Conservation (phyloP, 2,113 vertebrate genomes). For the Riparia riparia region DNA sequence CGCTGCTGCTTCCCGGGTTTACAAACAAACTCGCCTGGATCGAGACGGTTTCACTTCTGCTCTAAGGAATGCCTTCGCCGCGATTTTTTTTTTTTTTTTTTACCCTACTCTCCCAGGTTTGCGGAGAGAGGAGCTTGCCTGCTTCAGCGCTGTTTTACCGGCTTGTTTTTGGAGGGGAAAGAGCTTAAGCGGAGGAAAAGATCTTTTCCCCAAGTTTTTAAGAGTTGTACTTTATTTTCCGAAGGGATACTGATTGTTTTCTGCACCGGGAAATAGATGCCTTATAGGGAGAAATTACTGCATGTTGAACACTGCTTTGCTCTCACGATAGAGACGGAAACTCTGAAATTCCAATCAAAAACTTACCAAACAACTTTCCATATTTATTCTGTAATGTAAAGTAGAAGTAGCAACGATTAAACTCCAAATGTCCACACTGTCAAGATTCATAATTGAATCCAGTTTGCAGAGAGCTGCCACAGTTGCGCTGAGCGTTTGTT, state of each 20-base stretch:
- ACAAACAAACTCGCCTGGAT: constrained; percentile 11
- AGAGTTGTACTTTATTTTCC: background rate
- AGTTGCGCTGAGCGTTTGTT: background rate
- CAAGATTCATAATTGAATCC: background rate
- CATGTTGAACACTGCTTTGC: background rate
- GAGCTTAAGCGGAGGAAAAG: background rate
- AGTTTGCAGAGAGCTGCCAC: background rate
- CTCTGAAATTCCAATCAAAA: background rate
- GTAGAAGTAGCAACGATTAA: background rate
- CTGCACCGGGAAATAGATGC: background rate
- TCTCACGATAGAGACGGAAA: background rate
- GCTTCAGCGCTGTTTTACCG: background rate
- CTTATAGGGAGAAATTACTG: background rate
- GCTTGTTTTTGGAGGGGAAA: background rate
- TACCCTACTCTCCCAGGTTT: background rate
- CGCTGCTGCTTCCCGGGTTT: background rate
- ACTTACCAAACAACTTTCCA: background rate
- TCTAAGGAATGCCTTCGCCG: background rate
- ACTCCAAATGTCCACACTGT: background rate
- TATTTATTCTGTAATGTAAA: background rate
- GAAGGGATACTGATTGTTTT: background rate
- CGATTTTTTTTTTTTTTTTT: background rate
- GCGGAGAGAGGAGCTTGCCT: background rate
- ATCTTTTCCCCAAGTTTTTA: background rate
- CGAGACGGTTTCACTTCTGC: constrained; percentile 39